Evolutionary conservation across 1,140 invertebrate species (phyloP).

Genomic region (Pseudomyrmex pallidus): DNA sequence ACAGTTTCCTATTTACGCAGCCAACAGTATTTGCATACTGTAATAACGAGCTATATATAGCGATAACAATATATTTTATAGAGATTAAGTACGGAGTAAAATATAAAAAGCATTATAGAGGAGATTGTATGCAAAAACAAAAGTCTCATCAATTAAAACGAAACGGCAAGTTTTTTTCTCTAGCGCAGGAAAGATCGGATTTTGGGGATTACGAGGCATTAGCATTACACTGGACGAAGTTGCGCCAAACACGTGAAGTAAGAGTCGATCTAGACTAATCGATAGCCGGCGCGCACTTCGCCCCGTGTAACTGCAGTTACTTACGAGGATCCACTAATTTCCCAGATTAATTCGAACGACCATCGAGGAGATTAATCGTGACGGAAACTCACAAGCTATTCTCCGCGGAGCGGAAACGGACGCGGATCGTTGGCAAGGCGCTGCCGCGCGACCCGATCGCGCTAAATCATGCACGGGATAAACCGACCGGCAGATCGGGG

Average conservation of each 20-base stretch:
- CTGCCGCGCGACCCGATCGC: conserved; percentile 1
- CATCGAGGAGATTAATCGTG: conserved; percentile 44
- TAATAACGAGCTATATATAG: background rate
- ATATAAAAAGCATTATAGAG: background rate
- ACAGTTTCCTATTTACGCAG: background rate
- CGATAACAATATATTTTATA: background rate
- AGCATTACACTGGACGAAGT: background rate
- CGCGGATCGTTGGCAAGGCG: background rate
- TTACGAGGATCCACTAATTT: conserved; percentile 46
- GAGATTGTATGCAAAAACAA: background rate
- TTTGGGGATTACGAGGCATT: background rate
- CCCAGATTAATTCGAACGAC: conserved; percentile 50
- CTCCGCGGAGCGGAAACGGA: conserved; percentile 29
- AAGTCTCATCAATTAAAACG: background rate
- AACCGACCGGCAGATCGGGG: background rate
- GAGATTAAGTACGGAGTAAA: background rate
- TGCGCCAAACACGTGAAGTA: conserved; percentile 1
- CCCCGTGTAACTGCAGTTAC: conserved; percentile 44
- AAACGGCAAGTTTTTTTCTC: background rate
- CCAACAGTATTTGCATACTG: background rate
- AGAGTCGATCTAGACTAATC: conserved; percentile 40
- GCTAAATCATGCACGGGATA: conserved; percentile 38
- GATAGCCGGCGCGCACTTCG: background rate
- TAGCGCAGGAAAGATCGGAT: background rate
- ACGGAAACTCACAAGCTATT: conserved; percentile 42